Evolutionary conservation across 2,797 vertebrate species (phyloP), one percentile per base, ranked within the genome.

Genomic region (Pelochelys cantorii): DNA sequence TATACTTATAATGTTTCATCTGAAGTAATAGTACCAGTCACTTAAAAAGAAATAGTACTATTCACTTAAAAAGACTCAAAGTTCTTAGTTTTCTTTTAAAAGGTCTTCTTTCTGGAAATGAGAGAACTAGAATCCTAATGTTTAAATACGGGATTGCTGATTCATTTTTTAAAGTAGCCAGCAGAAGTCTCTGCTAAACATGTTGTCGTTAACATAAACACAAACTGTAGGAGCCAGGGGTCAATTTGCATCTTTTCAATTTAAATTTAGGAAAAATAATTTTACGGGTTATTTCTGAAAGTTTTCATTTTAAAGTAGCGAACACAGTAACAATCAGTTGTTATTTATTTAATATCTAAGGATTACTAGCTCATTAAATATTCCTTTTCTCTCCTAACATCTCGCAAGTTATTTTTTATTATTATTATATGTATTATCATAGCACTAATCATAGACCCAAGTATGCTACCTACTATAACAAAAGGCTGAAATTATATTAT

Each of bases 171-270:
- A 27, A 77, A 29, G 42, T 83, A 68, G 65, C 95, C 96, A 93
- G 95, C 78, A 97, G 96, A 93, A 95, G 96, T 95, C 96, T 93
- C 96, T 95, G 92, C 93, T 90, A 94, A 97, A 95, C 94, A 68
- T 83, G n/a, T 1, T 34, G 88, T 88, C 53, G 20, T 54, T 85
- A 90, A 81, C 34, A 77, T 0, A 12, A 1, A 20, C 48, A 10
- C 13, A 87, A 93, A 86, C 56, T 75, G n/a, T n/a, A 79, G 88
- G 91, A 91, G 0, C 4, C 6, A 86, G 52, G 62, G 5, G 52
- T 15, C 48, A 86, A 81, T 89, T 88, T 60, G 34, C 27, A 42
- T 79, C 34, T 82, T 81, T 89, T 42, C 74, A 8, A 27, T 80
- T 79, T 81, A 86, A 25, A 83, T 53, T 1, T 84, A 27, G 17